Conservation (phyloP, 1,140 invertebrate genomes). For the Dendrolimus kikuchii region DNA sequence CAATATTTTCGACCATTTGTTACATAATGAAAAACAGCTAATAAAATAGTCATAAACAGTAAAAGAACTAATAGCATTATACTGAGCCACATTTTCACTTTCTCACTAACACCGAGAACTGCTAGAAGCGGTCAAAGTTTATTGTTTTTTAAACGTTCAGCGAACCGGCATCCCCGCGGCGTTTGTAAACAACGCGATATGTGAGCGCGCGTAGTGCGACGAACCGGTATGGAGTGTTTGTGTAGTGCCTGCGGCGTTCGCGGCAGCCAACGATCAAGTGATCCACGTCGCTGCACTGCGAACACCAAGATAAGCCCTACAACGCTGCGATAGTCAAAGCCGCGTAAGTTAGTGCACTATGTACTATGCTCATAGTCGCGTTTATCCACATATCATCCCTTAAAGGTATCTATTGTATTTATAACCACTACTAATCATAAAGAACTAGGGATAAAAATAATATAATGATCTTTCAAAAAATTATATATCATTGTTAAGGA, state of each 20-base stretch:
- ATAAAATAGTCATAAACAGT: conserved; percentile 30
- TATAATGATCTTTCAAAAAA: too few relatives aligned
- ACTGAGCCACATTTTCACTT: conserved; percentile 47
- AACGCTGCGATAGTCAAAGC: conserved; percentile 36
- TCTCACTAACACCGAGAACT: conserved; percentile 6
- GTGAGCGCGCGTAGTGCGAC: conserved; percentile 19
- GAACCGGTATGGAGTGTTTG: conserved; percentile 11
- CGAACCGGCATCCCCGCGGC: conserved; percentile 21
- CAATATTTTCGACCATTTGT: conserved; percentile 60
- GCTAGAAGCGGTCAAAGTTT: too few relatives aligned
- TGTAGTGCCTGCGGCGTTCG: conserved; percentile 16
- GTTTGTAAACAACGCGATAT: conserved; percentile 47
- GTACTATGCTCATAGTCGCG: conserved; percentile 50
- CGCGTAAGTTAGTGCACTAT: conserved; percentile 50
- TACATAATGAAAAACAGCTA: conserved; percentile 50
- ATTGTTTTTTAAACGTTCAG: conserved; percentile 3
- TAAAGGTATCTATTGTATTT: conserved; percentile 45
- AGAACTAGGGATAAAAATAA: conserved; percentile 7
- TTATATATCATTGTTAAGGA: too few relatives aligned
- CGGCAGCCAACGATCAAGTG: conserved; percentile 42
- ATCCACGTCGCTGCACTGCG: conserved; percentile 30
- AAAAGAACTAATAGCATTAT: conserved; percentile 38
- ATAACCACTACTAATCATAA: conserved; percentile 37
- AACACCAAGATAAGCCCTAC: conserved; percentile 51
- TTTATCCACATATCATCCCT: conserved; percentile 36